Conservation (phyloP, 2,797 vertebrate genomes). For the Taenioides sp. region DNA sequence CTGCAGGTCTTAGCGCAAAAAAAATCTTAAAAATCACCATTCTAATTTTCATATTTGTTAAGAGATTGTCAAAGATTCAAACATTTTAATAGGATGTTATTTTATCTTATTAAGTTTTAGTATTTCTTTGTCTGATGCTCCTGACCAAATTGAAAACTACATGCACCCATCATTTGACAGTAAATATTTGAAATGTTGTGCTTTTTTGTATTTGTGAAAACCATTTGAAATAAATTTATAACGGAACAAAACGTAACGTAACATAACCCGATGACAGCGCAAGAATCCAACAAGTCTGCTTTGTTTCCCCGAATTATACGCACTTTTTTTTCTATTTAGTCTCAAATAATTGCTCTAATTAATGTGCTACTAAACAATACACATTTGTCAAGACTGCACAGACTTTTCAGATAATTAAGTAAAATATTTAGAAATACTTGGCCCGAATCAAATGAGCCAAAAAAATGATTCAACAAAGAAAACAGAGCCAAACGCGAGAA, state of each 20-base stretch:
- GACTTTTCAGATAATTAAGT: background rate
- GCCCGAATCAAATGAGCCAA: background rate
- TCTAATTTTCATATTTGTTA: too few relatives aligned
- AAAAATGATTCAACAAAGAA: slow-evolving; percentile 40
- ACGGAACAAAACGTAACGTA: background rate
- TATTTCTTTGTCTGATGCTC: background rate
- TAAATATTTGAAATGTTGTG: background rate
- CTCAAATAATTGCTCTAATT: background rate
- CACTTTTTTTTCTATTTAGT: background rate
- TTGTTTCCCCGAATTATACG: background rate
- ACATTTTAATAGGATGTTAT: too few relatives aligned
- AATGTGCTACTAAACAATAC: background rate
- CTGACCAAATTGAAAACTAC: background rate
- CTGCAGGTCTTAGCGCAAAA: too few relatives aligned
- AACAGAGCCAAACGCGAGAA: slow-evolving; percentile 22
- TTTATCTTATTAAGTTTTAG: background rate
- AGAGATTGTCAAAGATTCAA: too few relatives aligned
- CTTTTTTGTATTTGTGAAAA: background rate
- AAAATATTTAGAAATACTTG: background rate
- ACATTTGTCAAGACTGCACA: background rate
- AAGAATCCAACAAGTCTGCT: background rate
- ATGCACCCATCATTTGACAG: background rate
- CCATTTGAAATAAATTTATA: background rate
- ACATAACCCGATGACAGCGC: background rate
- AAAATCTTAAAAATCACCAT: too few relatives aligned